Conservation (phyloP, 2,888 invertebrate species). For the Orthonychiurus folsomi region DNA sequence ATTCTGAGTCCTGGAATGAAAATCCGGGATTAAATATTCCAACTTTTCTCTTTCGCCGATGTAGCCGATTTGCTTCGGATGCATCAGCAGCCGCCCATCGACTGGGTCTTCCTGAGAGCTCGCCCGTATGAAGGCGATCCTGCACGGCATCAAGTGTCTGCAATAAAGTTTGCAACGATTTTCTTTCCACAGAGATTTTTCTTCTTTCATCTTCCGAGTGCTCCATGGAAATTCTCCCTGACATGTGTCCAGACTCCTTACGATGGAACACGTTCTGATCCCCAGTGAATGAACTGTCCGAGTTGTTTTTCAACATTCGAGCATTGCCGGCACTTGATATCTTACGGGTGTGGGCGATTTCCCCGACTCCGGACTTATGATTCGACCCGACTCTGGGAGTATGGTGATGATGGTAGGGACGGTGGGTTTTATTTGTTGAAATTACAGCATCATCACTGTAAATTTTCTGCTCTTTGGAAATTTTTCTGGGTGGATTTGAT, state of each 20-base stretch:
- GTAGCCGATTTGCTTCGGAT: neutral
- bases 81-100: neutral
- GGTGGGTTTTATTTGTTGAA: too few relatives aligned
- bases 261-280: too few relatives aligned
- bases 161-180: conserved; percentile 7
- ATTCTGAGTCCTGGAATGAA: conserved; percentile 34
- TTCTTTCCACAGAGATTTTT: neutral
- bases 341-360: too few relatives aligned
- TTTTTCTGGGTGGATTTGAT: too few relatives aligned
- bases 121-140: conserved; percentile 13
- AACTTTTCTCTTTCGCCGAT: conserved; percentile 27
- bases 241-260: neutral
- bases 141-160: conserved; percentile 14
- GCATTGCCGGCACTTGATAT: too few relatives aligned
- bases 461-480: too few relatives aligned
- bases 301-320: too few relatives aligned
- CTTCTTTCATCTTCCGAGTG: neutral
- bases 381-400: too few relatives aligned
- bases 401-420: too few relatives aligned
- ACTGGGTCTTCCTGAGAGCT: neutral
- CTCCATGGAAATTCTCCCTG: neutral
- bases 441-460: too few relatives aligned
- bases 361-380: too few relatives aligned
- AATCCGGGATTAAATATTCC: conserved; percentile 36
- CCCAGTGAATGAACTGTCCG: too few relatives aligned